A percentile compares a stretch with the other conserved stretches of the same genome.
Evolutionary conservation across 2,888 invertebrate species (phyloP).

Genomic region (Macaria notata): DNA sequence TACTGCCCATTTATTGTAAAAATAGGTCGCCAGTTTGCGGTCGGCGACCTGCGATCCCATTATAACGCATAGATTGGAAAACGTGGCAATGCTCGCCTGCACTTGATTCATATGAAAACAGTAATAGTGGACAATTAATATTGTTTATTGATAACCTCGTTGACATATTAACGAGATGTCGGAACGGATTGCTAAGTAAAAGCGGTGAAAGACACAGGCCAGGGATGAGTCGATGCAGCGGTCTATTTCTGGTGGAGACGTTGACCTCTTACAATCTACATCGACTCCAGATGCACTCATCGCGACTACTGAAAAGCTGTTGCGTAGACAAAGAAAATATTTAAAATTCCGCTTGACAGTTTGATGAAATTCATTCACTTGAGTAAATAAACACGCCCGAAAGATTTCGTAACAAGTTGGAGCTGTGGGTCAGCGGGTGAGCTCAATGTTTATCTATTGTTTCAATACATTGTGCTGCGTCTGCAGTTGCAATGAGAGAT

Average conservation of each 20-base stretch:
- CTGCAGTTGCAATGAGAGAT: constrained; percentile 52
- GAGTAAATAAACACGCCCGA: constrained; percentile 17
- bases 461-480: constrained; percentile 53
- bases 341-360: constrained; percentile 12
- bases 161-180: constrained; percentile 75
- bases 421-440: constrained; percentile 28
- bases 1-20: constrained; percentile 64
- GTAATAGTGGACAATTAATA: constrained; percentile 50
- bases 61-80: constrained; percentile 31
- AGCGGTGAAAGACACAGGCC: constrained; percentile 70
- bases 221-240: constrained; percentile 56
- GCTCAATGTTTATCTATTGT: constrained; percentile 55
- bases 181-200: constrained; percentile 65
- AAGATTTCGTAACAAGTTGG: constrained; percentile 23
- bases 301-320: constrained; percentile 26
- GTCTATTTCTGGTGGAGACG: constrained; percentile 72
- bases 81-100: constrained; percentile 38
- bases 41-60: constrained; percentile 56
- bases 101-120: constrained; percentile 51
- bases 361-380: constrained; percentile 19
- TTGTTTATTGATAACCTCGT: constrained; percentile 68
- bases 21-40: constrained; percentile 64
- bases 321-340: constrained; percentile 25
- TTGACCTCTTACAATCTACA: constrained; percentile 65
- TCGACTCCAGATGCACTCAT: constrained; percentile 53